Conservation (phyloP, 1,140 invertebrate species). For the Plutomurus gul region DNA sequence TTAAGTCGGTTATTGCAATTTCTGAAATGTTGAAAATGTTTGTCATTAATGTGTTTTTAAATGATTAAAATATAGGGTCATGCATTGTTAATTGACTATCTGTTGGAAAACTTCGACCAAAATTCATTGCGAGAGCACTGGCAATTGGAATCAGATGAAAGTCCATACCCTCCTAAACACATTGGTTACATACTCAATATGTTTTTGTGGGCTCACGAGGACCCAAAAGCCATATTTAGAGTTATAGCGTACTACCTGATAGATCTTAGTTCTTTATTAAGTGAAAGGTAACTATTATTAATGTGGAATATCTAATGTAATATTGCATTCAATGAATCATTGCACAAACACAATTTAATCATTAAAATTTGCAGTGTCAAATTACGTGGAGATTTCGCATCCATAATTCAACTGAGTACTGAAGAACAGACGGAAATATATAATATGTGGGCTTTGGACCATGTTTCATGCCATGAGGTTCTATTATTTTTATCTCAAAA, state of each 20-base stretch:
- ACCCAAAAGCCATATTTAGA: conserved; percentile 33
- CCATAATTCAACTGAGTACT: conserved; percentile 18
- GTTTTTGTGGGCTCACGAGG: conserved; percentile 43
- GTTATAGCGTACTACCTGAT: conserved; percentile 45
- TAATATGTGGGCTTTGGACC: conserved; percentile 42
- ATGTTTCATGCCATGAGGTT: conserved; percentile 29
- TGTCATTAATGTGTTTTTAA: background rate
- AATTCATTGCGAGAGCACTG: conserved; percentile 38
- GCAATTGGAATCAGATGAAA: conserved; percentile 34
- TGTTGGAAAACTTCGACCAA: conserved; percentile 44
- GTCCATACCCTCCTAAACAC: conserved; percentile 49
- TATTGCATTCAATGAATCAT: background rate
- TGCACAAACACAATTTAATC: background rate
- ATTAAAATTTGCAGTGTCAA: conserved; percentile 2
- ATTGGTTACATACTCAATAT: conserved; percentile 49
- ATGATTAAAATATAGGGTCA: conserved; percentile 13
- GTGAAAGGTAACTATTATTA: background rate
- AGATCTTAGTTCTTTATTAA: conserved; percentile 29
- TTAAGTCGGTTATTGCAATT: background rate
- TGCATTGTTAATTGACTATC: conserved; percentile 48
- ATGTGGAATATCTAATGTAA: background rate
- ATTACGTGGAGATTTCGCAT: conserved; percentile 41
- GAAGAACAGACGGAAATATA: conserved; percentile 44
- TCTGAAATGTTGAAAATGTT: background rate
- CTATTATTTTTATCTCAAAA: conserved; percentile 31